Percentiles rank a stretch among this genome's conserved stretches.
phyloP scores from a whole-genome alignment of 2,113 vertebrate species.

The Pedionomus torquatus region DNA sequence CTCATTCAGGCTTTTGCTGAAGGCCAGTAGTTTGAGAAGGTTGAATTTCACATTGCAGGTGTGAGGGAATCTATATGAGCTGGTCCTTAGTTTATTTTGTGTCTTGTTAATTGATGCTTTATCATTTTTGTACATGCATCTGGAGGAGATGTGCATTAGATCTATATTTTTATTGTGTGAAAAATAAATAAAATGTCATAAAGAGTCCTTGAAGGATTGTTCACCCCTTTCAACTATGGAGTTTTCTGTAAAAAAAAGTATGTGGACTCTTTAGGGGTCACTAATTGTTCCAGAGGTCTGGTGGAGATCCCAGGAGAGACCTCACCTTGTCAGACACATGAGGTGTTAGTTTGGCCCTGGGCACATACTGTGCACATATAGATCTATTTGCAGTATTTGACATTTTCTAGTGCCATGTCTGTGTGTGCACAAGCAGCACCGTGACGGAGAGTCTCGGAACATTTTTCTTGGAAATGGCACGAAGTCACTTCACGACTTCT shows the following conservation, averaged over 20 bases:
- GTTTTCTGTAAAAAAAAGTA: neutral
- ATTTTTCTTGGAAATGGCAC: neutral
- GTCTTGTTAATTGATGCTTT: constrained; percentile 45
- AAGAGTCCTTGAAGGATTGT: neutral
- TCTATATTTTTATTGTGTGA: neutral
- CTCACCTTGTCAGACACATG: neutral
- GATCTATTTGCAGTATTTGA: neutral
- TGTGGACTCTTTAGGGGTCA: neutral
- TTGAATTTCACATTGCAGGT: constrained; percentile 13
- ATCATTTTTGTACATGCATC: neutral
- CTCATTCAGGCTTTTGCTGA: constrained; percentile 18
- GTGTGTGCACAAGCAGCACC: neutral
- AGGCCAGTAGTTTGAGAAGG: neutral
- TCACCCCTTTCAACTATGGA: neutral
- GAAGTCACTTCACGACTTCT: neutral
- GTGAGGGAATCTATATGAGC: neutral
- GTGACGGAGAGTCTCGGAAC: neutral
- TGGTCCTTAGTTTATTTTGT: neutral
- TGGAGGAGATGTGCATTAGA: neutral
- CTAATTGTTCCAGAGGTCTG: neutral
- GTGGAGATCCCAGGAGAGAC: neutral
- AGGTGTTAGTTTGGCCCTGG: neutral
- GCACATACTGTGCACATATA: neutral
- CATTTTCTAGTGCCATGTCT: neutral
- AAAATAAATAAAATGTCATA: constrained; percentile 13